A percentile compares a stretch with the other conserved stretches of the same genome.
These are phyloP conservation scores for Galagoides demidoff DNA, from an alignment of 2,797 vertebrate species.

Conservation along the genomic window DNA sequence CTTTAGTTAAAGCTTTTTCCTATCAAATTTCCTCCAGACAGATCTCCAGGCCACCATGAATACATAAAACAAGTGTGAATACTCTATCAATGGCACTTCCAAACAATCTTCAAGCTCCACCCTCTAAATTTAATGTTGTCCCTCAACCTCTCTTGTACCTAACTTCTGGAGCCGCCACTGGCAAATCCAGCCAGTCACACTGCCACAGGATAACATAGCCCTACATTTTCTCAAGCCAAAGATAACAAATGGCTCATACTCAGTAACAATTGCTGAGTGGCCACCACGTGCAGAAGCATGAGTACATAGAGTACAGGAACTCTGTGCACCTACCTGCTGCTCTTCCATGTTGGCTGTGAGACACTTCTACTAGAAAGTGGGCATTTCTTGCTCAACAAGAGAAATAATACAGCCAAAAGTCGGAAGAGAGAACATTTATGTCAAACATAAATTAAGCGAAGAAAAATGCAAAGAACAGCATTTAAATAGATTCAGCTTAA, in stretches of 20 bases:
- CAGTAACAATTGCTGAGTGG: background rate
- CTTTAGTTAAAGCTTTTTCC: background rate
- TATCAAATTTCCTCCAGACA: background rate
- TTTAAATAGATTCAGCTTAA: slow-evolving; percentile 25
- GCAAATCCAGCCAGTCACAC: background rate
- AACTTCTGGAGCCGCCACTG: background rate
- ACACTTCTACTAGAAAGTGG: background rate
- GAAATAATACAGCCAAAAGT: slow-evolving; percentile 7
- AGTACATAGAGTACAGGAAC: background rate
- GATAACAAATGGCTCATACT: background rate
- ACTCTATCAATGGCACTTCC: background rate
- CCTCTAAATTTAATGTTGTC: background rate
- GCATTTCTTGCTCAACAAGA: background rate
- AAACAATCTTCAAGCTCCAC: background rate
- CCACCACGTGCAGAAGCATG: background rate
- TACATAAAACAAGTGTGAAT: background rate
- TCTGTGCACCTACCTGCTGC: background rate
- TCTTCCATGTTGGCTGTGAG: background rate
- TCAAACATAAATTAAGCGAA: background rate
- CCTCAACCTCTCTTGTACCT: background rate
- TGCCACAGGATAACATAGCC: background rate
- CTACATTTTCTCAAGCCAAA: background rate
- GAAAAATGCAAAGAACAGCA: background rate
- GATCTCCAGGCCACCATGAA: background rate
- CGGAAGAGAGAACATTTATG: background rate